Evolutionary conservation across 2,797 vertebrate species (phyloP).

Genomic region (Sebastes taczanowskii): DNA sequence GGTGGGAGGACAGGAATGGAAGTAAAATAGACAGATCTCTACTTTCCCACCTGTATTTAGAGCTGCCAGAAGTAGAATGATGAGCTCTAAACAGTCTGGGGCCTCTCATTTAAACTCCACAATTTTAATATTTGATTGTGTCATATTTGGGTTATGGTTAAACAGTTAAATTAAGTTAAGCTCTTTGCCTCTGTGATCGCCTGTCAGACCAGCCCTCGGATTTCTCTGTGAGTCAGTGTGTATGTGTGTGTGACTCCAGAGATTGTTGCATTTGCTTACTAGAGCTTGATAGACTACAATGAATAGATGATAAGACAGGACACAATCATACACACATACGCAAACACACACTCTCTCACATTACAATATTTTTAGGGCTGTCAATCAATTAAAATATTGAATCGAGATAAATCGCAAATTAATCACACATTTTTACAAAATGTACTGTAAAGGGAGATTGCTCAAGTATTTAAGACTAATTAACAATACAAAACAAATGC

Average conservation of each 20-base stretch:
- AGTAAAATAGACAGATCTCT: conserved; percentile 1
- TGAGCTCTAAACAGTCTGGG: conserved; percentile 21
- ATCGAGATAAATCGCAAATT: too few relatives aligned
- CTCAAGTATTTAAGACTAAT: too few relatives aligned
- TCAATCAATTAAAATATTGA: too few relatives aligned
- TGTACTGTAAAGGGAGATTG: too few relatives aligned
- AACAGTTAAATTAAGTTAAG: conserved; percentile 1
- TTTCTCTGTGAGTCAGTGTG: not conserved
- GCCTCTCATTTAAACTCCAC: conserved; percentile 42
- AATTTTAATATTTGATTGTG: conserved; percentile 15
- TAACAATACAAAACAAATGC: too few relatives aligned
- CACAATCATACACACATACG: too few relatives aligned
- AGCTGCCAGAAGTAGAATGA: conserved; percentile 40
- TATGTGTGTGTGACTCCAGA: not conserved
- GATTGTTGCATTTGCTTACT: too few relatives aligned
- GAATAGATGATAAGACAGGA: not conserved
- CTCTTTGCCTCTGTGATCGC: not conserved
- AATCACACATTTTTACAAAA: too few relatives aligned
- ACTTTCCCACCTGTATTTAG: conserved; percentile 46
- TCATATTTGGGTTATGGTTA: conserved; percentile 12
- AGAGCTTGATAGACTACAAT: not conserved
- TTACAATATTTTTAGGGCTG: too few relatives aligned
- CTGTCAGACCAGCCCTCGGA: conserved; percentile 11
- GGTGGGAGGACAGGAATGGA: not conserved
- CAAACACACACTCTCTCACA: too few relatives aligned